Conservation (phyloP, 2,113 vertebrate species). For the Oreotrochilus melanogaster region DNA sequence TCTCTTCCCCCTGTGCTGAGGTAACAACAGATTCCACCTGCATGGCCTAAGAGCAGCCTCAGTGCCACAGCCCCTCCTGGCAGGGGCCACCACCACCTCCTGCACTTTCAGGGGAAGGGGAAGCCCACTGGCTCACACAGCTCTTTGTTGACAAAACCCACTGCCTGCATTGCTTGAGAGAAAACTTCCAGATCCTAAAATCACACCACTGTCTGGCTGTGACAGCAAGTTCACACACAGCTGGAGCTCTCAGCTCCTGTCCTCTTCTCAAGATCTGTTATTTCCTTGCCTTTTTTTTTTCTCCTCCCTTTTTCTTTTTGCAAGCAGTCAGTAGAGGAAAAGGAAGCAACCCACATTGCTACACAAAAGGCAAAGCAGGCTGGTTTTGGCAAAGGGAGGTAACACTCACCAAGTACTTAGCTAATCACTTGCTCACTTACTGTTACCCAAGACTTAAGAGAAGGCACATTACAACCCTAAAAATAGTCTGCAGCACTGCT, state of each 20-base stretch:
- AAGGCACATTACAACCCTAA: conserved; percentile 75
- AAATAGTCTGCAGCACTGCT: conserved; percentile 49
- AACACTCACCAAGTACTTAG: conserved; percentile 23
- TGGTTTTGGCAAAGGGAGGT: conserved; percentile 46
- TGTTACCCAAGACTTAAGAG: conserved; percentile 46
- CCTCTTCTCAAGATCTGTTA: not conserved
- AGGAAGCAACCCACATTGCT: not conserved
- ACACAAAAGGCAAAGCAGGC: not conserved
- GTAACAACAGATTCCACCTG: not conserved
- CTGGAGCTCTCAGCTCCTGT: not conserved
- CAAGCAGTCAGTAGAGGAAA: not conserved
- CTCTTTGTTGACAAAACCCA: not conserved
- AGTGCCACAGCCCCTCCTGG: not conserved
- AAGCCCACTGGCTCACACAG: not conserved
- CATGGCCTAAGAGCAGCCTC: not conserved
- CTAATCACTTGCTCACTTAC: conserved; percentile 25
- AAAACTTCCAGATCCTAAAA: not conserved
- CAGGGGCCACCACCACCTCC: not conserved
- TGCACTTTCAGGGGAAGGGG: not conserved
- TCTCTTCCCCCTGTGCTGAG: not conserved
- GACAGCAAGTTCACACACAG: not conserved
- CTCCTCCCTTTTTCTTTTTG: not conserved
- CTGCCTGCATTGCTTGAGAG: not conserved
- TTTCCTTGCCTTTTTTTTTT: not conserved
- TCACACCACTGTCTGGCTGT: not conserved